Evolutionary conservation across 1,140 invertebrate species (phyloP).

Genomic region (Nilaparvata lugens): DNA sequence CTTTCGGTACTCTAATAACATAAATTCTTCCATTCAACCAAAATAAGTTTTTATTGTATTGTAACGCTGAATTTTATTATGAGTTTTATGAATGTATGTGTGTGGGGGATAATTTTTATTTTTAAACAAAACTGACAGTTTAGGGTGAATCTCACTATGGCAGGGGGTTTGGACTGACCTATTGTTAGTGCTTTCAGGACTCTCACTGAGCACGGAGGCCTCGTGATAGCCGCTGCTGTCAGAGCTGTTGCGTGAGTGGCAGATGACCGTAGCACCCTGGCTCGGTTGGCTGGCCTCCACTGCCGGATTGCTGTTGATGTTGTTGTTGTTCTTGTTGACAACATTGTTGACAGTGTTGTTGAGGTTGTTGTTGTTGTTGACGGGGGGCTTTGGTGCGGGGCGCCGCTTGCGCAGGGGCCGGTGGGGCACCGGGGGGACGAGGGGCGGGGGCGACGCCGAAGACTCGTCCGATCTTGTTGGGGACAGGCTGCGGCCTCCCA

Average conservation of each 20-base stretch:
- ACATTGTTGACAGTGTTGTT: conserved; percentile 1
- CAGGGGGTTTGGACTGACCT: too few relatives aligned
- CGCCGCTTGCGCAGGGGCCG: conserved; percentile 43
- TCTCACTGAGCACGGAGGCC: conserved; percentile 56
- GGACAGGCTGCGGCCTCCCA: conserved; percentile 40
- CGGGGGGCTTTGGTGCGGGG: conserved; percentile 48
- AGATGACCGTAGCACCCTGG: conserved; percentile 37
- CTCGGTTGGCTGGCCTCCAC: background rate
- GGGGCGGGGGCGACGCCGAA: conserved; percentile 36
- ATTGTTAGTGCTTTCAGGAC: conserved; percentile 29
- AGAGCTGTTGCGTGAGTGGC: conserved; percentile 63
- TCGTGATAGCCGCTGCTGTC: conserved; percentile 70
- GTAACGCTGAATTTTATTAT: too few relatives aligned
- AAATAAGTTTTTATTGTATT: too few relatives aligned
- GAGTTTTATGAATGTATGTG: too few relatives aligned
- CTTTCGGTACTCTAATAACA: conserved; percentile 36
- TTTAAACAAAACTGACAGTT: too few relatives aligned
- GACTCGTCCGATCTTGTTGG: conserved; percentile 38
- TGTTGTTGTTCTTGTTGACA: conserved; percentile 11
- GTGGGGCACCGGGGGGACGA: conserved; percentile 35
- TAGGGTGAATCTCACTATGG: too few relatives aligned
- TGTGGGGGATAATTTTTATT: too few relatives aligned
- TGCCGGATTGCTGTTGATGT: background rate
- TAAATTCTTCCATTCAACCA: too few relatives aligned
- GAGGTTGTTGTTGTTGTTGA: conserved; percentile 4